Conservation (phyloP, 2,113 vertebrate genomes). For the Glareola pratincola region DNA sequence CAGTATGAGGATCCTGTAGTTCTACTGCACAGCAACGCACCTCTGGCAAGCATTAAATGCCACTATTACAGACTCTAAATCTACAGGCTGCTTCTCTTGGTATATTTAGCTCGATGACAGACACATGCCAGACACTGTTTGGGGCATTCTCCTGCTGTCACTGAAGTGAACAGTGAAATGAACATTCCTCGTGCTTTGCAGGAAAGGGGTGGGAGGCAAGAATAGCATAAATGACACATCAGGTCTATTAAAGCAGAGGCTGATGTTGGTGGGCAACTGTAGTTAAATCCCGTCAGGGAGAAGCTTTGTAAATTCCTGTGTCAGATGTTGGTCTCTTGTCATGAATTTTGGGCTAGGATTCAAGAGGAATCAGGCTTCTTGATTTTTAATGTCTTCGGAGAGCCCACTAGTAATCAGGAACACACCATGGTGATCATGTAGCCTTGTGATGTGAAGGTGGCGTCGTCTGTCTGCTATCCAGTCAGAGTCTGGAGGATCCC, state of each 20-base stretch:
- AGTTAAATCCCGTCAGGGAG: neutral
- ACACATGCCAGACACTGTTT: neutral
- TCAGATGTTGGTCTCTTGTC: neutral
- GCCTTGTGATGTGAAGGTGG: neutral
- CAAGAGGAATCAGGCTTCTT: neutral
- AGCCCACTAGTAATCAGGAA: neutral
- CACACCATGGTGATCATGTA: fast-evolving
- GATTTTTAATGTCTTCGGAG: neutral
- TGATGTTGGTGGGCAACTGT: neutral
- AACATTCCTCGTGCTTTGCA: neutral
- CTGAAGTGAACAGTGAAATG: neutral
- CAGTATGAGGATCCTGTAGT: fast-evolving
- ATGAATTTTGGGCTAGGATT: neutral
- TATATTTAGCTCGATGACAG: neutral
- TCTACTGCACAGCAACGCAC: fast-evolving
- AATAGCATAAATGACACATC: neutral
- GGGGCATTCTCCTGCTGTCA: neutral
- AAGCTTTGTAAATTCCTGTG: neutral
- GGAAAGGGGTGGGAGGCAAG: neutral
- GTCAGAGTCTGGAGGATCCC: neutral
- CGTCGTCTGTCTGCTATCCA: neutral
- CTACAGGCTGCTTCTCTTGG: neutral
- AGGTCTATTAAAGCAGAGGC: neutral
- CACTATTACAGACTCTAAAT: neutral
- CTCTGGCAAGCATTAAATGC: neutral